phyloP scores from a whole-genome alignment of 2,113 vertebrate genomes.

The Daphoenositta chrysoptera region DNA sequence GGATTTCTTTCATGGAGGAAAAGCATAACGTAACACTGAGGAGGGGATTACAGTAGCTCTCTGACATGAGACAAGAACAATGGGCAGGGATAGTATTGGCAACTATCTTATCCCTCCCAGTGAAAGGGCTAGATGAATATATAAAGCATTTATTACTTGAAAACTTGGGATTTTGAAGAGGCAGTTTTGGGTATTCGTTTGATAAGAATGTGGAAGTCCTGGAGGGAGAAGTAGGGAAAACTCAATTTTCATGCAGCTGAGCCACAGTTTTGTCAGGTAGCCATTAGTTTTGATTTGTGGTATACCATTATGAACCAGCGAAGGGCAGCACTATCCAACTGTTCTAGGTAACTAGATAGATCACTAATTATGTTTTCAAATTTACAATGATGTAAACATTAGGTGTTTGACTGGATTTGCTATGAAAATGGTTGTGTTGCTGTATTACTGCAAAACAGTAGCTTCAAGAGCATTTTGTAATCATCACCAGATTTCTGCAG shows the following conservation, averaged over 20 bases:
- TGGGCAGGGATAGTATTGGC: background rate
- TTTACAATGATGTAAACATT: background rate
- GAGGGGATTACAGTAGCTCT: background rate
- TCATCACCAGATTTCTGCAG: background rate
- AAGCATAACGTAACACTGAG: background rate
- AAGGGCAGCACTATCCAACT: slow-evolving; percentile 62
- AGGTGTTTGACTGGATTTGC: background rate
- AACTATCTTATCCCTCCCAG: background rate
- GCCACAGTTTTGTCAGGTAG: background rate
- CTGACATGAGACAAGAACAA: background rate
- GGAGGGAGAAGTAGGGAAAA: background rate
- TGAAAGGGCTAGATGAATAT: background rate
- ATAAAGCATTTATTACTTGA: background rate
- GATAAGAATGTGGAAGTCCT: background rate
- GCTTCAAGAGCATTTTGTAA: background rate
- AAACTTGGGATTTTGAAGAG: background rate
- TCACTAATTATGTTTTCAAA: slow-evolving; percentile 23
- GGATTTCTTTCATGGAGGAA: background rate
- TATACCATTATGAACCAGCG: slow-evolving; percentile 48
- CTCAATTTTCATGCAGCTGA: background rate
- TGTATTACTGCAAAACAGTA: background rate
- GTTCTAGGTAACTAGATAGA: slow-evolving; percentile 18
- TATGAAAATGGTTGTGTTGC: background rate
- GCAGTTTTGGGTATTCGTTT: background rate
- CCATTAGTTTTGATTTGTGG: slow-evolving; percentile 46